Conservation (phyloP, 1,140 invertebrate species). For the Neodiprion lecontei region DNA sequence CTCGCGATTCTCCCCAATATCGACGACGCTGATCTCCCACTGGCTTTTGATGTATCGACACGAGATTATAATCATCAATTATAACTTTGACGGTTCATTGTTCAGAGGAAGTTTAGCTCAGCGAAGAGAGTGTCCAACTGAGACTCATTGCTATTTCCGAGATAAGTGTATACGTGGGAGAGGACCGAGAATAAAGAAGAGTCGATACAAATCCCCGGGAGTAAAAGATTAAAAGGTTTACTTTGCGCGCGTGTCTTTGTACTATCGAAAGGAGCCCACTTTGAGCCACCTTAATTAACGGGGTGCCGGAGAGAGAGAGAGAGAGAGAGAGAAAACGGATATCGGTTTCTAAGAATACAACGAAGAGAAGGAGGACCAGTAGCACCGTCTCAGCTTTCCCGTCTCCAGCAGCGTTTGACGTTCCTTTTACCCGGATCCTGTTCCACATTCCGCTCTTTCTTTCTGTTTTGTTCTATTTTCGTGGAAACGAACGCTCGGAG, state of each 20-base stretch:
- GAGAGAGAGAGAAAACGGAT: neutral
- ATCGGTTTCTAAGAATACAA: neutral
- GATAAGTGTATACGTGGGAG: neutral
- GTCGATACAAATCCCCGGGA: neutral
- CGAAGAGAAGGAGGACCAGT: neutral
- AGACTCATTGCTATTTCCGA: neutral
- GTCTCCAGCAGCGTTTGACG: too few species aligned
- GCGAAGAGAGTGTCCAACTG: too few species aligned
- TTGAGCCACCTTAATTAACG: constrained; percentile 5
- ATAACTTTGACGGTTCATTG: too few species aligned
- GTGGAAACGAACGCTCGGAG: too few species aligned
- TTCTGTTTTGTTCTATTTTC: too few species aligned
- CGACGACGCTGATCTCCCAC: too few species aligned
- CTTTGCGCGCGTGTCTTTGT: neutral
- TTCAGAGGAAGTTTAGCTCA: neutral
- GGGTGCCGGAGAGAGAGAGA: neutral
- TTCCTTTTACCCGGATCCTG: too few species aligned
- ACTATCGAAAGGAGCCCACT: neutral
- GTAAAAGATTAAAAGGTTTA: neutral
- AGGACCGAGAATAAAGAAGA: neutral
- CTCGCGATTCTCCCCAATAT: too few species aligned
- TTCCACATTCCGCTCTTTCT: too few species aligned
- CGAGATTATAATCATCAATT: too few species aligned
- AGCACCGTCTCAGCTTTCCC: too few species aligned
- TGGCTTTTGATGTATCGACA: too few species aligned